Evolutionary conservation across 92 coral and sea anemone genomes (phyloP), one percentile per base, ranked within the genome.

Genomic region (Plumapathes pennacea): DNA sequence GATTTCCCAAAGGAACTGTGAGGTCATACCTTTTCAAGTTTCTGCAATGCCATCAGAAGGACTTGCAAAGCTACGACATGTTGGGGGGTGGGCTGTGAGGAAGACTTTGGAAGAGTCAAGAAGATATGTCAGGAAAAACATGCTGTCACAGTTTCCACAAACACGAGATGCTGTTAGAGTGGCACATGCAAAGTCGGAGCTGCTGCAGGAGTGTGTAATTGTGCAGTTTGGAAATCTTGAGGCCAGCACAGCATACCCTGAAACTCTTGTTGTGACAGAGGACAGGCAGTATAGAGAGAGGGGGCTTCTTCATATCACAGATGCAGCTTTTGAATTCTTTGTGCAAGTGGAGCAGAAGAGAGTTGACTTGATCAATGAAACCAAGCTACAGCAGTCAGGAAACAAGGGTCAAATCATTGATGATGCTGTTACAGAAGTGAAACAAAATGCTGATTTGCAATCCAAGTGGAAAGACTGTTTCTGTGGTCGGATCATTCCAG

Each of bases 81-180:
- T 83, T 20, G 89, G 84, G 7, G 84, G 71, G 13, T 83, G 84
- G 84, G 84, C 80, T 1, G 46, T 68, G 5, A 13, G 64, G 3
- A 54, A 38, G 44, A 47, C 45, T 1, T 44, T 69, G 23, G 74
- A 69, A 25, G 43, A 41, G 9, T 42, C 30, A 20, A 44, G 63
- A 26, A 33, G 32, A 38, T 68, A 67, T 56, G 78, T 78, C 4
- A 40, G 60, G 19, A 56, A 38, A 0, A 80, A 72, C 59, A 68
- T 77, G 62, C 47, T 20, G 13, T 25, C 64, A 2, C 15, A n/a
- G 19, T 34, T 36, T 33, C 22, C 20, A 10, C 1, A 19, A 25
- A 67, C 75, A n/a, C 25, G 20, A 5, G 25, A 25, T 14, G 23
- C 22, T 19, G 75, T 67, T 3, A 18, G 43, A 15, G 14, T 3